Conservation (phyloP, 2,113 vertebrate genomes). For the Mesembrinibis cayennensis region DNA sequence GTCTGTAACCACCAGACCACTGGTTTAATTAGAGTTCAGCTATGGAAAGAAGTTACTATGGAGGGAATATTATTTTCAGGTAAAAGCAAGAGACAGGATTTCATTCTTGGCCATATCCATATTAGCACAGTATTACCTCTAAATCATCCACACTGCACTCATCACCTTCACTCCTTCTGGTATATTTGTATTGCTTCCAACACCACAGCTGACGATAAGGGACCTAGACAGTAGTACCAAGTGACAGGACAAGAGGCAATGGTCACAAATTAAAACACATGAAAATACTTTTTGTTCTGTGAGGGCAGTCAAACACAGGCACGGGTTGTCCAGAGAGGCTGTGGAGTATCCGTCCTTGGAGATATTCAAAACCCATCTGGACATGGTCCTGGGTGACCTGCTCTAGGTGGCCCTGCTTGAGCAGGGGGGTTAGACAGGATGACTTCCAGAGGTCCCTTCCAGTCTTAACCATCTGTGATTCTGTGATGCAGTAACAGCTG, state of each 20-base stretch:
- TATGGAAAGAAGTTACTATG: background rate
- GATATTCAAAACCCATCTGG: background rate
- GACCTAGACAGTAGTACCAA: background rate
- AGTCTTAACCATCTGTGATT: background rate
- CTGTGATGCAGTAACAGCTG: background rate
- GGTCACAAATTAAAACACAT: background rate
- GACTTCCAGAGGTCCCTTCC: background rate
- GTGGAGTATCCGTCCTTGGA: background rate
- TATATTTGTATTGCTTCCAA: background rate
- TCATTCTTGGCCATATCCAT: background rate
- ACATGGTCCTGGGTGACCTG: fast-evolving
- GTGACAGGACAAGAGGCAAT: background rate
- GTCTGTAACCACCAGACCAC: background rate
- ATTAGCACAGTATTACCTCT: background rate
- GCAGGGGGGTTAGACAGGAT: background rate
- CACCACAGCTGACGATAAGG: background rate
- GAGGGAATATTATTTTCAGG: background rate
- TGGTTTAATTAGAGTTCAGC: background rate
- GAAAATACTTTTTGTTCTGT: background rate
- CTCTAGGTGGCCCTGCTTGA: background rate
- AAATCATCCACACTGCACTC: background rate
- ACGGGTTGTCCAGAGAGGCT: background rate
- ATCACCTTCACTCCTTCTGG: background rate
- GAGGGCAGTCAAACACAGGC: background rate
- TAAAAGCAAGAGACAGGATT: background rate